These are phyloP conservation scores for Mamestra configurata DNA, from an alignment of 1,140 invertebrate species.

Conservation along the genomic window DNA sequence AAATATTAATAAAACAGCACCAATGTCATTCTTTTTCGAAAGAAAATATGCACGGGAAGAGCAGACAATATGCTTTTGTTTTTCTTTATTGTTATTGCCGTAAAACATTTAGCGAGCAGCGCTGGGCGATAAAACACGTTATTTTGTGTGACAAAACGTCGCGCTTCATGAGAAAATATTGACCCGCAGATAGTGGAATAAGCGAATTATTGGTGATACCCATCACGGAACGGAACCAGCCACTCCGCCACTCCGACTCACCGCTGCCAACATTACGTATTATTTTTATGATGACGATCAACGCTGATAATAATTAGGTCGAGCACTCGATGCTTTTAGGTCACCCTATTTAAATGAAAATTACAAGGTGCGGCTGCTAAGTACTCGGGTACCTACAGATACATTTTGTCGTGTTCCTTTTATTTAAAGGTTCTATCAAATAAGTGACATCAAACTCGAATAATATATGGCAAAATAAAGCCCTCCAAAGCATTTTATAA, in stretches of 20 bases:
- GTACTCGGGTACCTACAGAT: slow-evolving; percentile 2
- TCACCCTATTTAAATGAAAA: slow-evolving; percentile 31
- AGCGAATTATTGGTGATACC: slow-evolving; percentile 81
- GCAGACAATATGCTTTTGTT: slow-evolving; percentile 85
- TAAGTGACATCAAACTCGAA: background rate
- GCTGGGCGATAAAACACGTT: slow-evolving; percentile 83
- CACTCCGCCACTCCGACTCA: slow-evolving; percentile 36
- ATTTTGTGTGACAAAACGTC: slow-evolving; percentile 88
- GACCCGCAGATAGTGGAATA: slow-evolving; percentile 86
- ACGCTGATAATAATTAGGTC: slow-evolving; percentile 43
- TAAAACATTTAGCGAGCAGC: slow-evolving; percentile 85
- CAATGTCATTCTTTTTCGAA: slow-evolving; percentile 81
- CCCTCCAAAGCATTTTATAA: background rate
- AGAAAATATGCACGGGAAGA: slow-evolving; percentile 79
- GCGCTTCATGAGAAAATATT: slow-evolving; percentile 87
- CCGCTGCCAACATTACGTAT: slow-evolving; percentile 46
- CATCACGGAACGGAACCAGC: slow-evolving; percentile 68
- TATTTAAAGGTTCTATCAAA: background rate
- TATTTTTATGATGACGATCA: slow-evolving; percentile 54
- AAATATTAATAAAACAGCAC: slow-evolving; percentile 85
- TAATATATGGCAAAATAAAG: background rate
- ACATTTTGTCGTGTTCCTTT: background rate
- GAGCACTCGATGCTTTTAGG: slow-evolving; percentile 28
- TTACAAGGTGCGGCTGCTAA: slow-evolving; percentile 22
- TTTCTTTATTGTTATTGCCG: slow-evolving; percentile 87